phyloP scores from a whole-genome alignment of 2,113 vertebrate species.

The Pseudorectes ferrugineus region DNA sequence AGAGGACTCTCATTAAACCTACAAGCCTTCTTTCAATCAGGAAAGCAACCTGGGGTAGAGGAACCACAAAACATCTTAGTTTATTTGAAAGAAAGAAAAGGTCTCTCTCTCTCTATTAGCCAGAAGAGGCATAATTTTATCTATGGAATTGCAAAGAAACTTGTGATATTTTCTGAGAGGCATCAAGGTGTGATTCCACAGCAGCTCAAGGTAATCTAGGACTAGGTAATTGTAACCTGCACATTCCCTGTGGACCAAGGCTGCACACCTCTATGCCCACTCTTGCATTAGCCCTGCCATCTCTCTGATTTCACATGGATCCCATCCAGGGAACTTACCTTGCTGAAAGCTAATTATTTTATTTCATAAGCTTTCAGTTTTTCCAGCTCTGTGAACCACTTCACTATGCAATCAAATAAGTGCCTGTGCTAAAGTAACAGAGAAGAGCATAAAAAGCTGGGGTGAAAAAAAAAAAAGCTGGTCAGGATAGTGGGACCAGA shows the following conservation, averaged over 20 bases:
- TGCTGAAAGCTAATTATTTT: slow-evolving; percentile 9
- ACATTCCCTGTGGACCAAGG: not conserved
- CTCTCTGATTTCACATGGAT: not conserved
- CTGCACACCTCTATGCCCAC: not conserved
- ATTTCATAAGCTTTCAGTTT: slow-evolving; percentile 17
- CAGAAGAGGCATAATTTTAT: not conserved
- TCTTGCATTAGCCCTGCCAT: not conserved
- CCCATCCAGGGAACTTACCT: not conserved
- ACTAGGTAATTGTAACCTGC: not conserved
- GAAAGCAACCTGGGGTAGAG: not conserved
- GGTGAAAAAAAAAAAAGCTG: not conserved
- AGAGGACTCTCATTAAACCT: not conserved
- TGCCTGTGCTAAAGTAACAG: not conserved
- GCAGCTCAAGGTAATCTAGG: not conserved
- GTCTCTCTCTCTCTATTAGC: not conserved
- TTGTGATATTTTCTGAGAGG: not conserved
- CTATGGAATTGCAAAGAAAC: not conserved
- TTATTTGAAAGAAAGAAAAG: not conserved
- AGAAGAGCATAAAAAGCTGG: not conserved
- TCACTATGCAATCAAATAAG: not conserved
- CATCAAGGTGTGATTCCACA: not conserved
- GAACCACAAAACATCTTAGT: not conserved
- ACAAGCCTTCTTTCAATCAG: not conserved
- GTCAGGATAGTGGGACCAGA: not conserved
- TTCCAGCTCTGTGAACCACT: not conserved